A percentile compares a stretch with the other conserved stretches of the same genome.
phyloP scores from a whole-genome alignment of 2,888 invertebrate species.

The Sarcophaga rosellei region DNA sequence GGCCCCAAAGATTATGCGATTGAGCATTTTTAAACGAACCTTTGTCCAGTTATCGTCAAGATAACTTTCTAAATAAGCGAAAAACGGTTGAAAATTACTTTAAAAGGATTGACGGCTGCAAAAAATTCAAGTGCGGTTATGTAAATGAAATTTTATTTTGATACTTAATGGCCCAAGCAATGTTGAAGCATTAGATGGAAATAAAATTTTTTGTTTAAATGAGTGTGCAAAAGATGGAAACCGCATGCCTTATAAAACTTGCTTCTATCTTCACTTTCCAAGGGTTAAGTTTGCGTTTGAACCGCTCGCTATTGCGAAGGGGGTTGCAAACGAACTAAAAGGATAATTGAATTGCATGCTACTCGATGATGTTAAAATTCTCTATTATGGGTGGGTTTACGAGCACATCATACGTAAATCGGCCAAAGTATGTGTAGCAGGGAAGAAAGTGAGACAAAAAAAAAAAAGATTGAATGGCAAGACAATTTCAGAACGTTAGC shows the following conservation, averaged over 20 bases:
- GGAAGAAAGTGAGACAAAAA: slow-evolving; percentile 36
- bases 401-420: not conserved
- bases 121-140: too few species aligned
- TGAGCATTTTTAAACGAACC: too few species aligned
- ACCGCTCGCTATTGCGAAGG: not conserved
- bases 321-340: slow-evolving; percentile 60
- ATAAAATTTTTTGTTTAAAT: not conserved
- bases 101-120: too few species aligned
- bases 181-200: not conserved
- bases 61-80: too few species aligned
- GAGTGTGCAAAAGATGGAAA: not conserved
- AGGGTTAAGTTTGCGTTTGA: not conserved
- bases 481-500: slow-evolving; percentile 42
- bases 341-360: slow-evolving; percentile 62
- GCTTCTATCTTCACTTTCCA: not conserved
- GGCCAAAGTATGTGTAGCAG: slow-evolving; percentile 28
- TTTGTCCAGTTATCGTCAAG: too few species aligned
- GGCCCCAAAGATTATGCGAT: too few species aligned
- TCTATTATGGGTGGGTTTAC: slow-evolving; percentile 30
- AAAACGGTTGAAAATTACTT: too few species aligned
- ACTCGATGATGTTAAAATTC: slow-evolving; percentile 32
- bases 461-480: not conserved
- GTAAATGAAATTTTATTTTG: too few species aligned
- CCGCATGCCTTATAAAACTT: not conserved
- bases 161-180: too few species aligned